phyloP scores from a whole-genome alignment of 2,113 vertebrate genomes.

The Gasterosteus aculeatus region DNA sequence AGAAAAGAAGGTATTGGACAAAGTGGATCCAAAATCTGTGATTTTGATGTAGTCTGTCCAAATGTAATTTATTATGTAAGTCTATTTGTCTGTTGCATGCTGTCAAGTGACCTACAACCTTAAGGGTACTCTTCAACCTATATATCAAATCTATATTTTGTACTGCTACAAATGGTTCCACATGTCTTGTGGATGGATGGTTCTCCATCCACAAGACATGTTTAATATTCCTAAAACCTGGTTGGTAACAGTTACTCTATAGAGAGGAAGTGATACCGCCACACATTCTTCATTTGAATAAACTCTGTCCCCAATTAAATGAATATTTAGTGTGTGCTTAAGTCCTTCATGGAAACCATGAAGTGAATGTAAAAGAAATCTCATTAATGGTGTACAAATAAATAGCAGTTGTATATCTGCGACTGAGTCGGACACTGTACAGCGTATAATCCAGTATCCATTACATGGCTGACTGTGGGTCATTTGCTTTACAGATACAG shows the following conservation, averaged over 20 bases:
- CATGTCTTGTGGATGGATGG: no score
- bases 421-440: slow-evolving; percentile 8
- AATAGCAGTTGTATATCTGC: background rate
- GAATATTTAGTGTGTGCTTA: background rate
- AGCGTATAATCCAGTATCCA: slow-evolving; percentile 49
- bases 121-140: background rate
- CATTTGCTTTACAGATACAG: slow-evolving; percentile 46
- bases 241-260: background rate
- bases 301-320: background rate
- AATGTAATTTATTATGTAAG: background rate
- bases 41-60: no score
- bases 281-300: background rate
- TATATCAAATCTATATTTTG: background rate
- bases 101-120: background rate
- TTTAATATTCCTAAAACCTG: background rate
- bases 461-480: slow-evolving; percentile 27
- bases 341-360: background rate
- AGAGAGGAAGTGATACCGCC: background rate
- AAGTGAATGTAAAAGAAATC: background rate
- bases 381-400: background rate
- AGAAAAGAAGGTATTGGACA: background rate
- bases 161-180: no score
- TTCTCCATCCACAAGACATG: background rate
- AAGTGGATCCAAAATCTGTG: background rate
- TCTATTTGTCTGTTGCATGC: background rate